Evolutionary conservation across 1,140 invertebrate species (phyloP).

Genomic region (Drosophila ananassae): DNA sequence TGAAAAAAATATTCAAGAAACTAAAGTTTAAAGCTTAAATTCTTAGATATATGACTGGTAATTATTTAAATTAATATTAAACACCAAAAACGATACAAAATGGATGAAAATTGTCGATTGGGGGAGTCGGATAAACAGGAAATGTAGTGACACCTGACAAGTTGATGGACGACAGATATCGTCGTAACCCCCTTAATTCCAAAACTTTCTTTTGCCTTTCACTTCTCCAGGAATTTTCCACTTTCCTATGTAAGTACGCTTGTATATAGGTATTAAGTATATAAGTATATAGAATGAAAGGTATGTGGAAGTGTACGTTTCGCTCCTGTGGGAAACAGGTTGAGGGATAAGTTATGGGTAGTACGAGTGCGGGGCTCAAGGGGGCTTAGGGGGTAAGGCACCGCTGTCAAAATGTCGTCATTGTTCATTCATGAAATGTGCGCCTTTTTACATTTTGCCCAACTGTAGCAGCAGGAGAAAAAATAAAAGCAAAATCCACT

Average conservation of each 20-base stretch:
- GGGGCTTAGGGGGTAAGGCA: conserved; percentile 20
- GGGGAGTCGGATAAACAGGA: conserved; percentile 27
- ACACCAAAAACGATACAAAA: neutral
- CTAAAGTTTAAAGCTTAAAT: too few species aligned
- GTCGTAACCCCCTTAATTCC: conserved; percentile 6
- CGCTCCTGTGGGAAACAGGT: conserved; percentile 1
- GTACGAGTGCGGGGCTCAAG: neutral
- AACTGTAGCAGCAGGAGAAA: conserved; percentile 9
- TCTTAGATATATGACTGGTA: neutral
- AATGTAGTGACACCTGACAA: conserved; percentile 72
- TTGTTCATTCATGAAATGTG: conserved; percentile 82
- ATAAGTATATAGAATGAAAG: neutral
- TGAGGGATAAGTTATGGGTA: conserved; percentile 5
- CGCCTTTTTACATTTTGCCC: conserved; percentile 65
- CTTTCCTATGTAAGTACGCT: neutral
- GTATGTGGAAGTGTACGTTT: neutral
- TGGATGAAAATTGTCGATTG: neutral
- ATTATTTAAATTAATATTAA: neutral
- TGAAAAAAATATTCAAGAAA: too few species aligned
- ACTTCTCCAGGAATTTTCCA: neutral
- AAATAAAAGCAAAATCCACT: conserved; percentile 5
- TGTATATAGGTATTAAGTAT: neutral
- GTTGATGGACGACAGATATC: conserved; percentile 72
- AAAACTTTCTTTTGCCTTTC: neutral
- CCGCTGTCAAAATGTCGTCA: conserved; percentile 81